A percentile compares a stretch with the other conserved stretches of the same genome.
Conservation (phyloP, 2,888 invertebrate genomes). For the Drosophila ustulata region DNA sequence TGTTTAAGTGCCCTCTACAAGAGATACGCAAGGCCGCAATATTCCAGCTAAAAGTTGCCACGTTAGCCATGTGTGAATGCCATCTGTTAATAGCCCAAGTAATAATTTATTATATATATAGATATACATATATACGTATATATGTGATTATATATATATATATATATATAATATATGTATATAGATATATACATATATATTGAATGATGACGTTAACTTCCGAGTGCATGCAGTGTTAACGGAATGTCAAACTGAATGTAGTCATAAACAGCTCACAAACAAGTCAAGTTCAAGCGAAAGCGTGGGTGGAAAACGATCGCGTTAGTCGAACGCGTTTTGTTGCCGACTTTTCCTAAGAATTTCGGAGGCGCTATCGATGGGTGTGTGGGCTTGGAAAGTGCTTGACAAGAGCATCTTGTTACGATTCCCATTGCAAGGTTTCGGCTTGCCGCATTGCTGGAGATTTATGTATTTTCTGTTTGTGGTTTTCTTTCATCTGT, state of each 20-base stretch:
- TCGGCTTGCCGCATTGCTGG: slow-evolving; percentile 18
- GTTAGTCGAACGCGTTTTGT: slow-evolving; percentile 33
- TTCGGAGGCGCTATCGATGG: slow-evolving; percentile 32
- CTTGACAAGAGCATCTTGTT: slow-evolving; percentile 71
- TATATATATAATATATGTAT: slow-evolving; percentile 10
- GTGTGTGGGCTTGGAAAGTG: slow-evolving; percentile 65
- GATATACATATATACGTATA: background rate
- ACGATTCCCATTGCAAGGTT: slow-evolving; percentile 43
- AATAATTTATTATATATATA: slow-evolving; percentile 26
- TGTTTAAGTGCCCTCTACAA: slow-evolving; percentile 28
- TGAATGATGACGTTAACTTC: slow-evolving; percentile 68
- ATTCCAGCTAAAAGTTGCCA: slow-evolving; percentile 18
- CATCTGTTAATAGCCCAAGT: slow-evolving; percentile 46
- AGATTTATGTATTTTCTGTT: slow-evolving; percentile 1
- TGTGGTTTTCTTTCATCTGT: slow-evolving; percentile 13
- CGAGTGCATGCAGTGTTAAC: slow-evolving; percentile 47
- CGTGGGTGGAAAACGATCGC: slow-evolving; percentile 49
- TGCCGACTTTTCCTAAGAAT: slow-evolving; percentile 54
- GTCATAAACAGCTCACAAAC: slow-evolving; percentile 55
- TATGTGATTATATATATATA: too few species aligned
- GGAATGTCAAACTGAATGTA: slow-evolving; percentile 8
- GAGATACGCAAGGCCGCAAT: slow-evolving; percentile 1
- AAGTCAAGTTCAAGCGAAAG: slow-evolving; percentile 68
- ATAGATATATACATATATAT: slow-evolving; percentile 2
- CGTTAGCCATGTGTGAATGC: slow-evolving; percentile 14